Evolutionary conservation across 2,888 invertebrate species (phyloP).

Genomic region (Ophion costatus): DNA sequence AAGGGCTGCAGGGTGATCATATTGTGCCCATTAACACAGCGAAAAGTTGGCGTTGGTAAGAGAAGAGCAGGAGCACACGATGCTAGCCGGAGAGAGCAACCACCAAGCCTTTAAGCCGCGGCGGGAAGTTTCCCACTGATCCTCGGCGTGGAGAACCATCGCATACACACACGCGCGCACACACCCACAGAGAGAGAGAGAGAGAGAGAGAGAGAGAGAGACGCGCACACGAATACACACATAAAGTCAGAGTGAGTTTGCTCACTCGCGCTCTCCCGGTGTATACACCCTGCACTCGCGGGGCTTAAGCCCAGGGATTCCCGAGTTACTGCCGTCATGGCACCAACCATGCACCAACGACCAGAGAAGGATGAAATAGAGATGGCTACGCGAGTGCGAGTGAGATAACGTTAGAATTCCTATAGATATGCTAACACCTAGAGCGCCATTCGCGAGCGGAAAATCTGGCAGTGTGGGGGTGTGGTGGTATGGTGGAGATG

Average conservation of each 20-base stretch:
- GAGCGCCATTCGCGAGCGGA: slow-evolving; percentile 40
- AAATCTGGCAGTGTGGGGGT: slow-evolving; percentile 33
- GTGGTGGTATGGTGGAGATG: slow-evolving; percentile 26
- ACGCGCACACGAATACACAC: background rate
- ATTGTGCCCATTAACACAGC: slow-evolving; percentile 82
- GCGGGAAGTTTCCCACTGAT: slow-evolving; percentile 83
- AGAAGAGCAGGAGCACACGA: slow-evolving; percentile 68
- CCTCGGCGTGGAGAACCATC: slow-evolving; percentile 74
- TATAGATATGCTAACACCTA: slow-evolving; percentile 48
- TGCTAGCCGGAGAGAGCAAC: slow-evolving; percentile 79
- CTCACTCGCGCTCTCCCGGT: slow-evolving; percentile 57
- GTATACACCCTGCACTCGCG: slow-evolving; percentile 70
- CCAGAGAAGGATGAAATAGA: slow-evolving; percentile 74
- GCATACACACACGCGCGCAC: slow-evolving; percentile 14
- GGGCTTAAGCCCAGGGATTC: slow-evolving; percentile 82
- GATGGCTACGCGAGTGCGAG: slow-evolving; percentile 53
- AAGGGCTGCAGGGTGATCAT: slow-evolving; percentile 75
- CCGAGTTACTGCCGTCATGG: slow-evolving; percentile 83
- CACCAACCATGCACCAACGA: slow-evolving; percentile 80
- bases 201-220: too few species aligned
- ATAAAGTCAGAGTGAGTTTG: slow-evolving; percentile 40
- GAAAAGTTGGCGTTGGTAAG: slow-evolving; percentile 78
- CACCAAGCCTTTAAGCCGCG: slow-evolving; percentile 83
- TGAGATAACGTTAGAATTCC: slow-evolving; percentile 40
- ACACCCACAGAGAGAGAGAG: too few species aligned